phyloP scores from a whole-genome alignment of 64 coral and sea anemone genomes.

The Pocillopora damicornis region DNA sequence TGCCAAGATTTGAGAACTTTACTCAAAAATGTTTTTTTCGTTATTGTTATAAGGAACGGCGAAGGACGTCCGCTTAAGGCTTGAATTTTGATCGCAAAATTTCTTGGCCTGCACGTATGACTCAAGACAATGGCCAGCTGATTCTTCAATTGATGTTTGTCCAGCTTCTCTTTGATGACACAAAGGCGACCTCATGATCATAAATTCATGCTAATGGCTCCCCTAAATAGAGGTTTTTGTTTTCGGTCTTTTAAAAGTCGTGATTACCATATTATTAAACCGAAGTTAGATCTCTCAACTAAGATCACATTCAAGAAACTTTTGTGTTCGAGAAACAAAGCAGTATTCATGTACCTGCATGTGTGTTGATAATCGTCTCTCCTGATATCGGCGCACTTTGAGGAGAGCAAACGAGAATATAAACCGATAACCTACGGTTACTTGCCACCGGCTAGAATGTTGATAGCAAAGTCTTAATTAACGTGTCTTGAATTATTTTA shows the following conservation, averaged over 20 bases:
- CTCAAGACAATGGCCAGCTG: conserved; percentile 14
- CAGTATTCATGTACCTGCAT: not conserved
- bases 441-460: too few species aligned
- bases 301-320: not conserved
- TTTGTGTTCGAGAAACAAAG: not conserved
- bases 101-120: not conserved
- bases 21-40: not conserved
- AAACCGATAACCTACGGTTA: too few species aligned
- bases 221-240: not conserved
- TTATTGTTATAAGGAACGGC: not conserved
- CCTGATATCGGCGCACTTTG: too few species aligned
- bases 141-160: not conserved
- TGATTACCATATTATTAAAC: not conserved
- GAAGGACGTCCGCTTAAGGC: not conserved
- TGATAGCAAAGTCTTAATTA: too few species aligned
- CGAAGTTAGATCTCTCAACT: not conserved
- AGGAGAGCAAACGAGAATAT: too few species aligned
- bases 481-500: too few species aligned
- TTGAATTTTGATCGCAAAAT: not conserved
- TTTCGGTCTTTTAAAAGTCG: not conserved
- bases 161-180: not conserved
- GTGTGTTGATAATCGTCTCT: not conserved
- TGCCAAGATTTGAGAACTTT: too few species aligned
- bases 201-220: not conserved
- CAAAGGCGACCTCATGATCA: conserved; percentile 18